Conservation (phyloP, 1,140 invertebrate species). For the Maniola jurtina region DNA sequence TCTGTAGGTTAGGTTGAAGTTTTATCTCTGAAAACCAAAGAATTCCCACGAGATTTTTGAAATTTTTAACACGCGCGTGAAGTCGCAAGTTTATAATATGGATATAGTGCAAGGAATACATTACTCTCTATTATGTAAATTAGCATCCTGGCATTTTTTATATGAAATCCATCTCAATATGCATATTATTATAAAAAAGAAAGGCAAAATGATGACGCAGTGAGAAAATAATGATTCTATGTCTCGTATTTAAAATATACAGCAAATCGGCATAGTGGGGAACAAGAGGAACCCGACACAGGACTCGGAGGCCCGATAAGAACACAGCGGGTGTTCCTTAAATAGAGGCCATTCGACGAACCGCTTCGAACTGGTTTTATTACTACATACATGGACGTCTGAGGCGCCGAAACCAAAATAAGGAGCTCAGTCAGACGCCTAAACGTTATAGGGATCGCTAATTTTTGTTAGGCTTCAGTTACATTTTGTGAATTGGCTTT, state of each 20-base stretch:
- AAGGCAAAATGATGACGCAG: constrained; percentile 7
- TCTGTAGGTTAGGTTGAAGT: too few species aligned
- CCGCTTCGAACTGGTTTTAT: constrained; percentile 63
- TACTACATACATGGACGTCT: constrained; percentile 37
- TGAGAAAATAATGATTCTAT: constrained; percentile 9
- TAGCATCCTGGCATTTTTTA: background rate
- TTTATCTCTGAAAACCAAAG: too few species aligned
- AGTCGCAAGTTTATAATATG: too few species aligned
- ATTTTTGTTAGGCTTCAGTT: constrained; percentile 16
- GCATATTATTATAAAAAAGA: background rate
- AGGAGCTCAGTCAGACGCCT: constrained; percentile 28
- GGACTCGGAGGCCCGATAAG: constrained; percentile 48
- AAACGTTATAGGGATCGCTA: constrained; percentile 22
- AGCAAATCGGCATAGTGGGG: constrained; percentile 19
- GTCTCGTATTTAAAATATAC: constrained; percentile 16
- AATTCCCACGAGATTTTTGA: too few species aligned
- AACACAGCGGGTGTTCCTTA: constrained; percentile 59
- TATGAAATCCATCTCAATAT: background rate
- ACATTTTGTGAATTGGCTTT: constrained; percentile 5
- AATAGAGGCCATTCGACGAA: constrained; percentile 66
- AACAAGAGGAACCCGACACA: constrained; percentile 29
- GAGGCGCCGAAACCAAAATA: constrained; percentile 48
- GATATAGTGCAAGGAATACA: too few species aligned
- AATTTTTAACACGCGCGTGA: too few species aligned
- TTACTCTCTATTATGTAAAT: background rate